A percentile compares a stretch with the other conserved stretches of the same genome.
Evolutionary conservation across 2,113 vertebrate genomes (phyloP).

Genomic region (Camelus dromedarius): DNA sequence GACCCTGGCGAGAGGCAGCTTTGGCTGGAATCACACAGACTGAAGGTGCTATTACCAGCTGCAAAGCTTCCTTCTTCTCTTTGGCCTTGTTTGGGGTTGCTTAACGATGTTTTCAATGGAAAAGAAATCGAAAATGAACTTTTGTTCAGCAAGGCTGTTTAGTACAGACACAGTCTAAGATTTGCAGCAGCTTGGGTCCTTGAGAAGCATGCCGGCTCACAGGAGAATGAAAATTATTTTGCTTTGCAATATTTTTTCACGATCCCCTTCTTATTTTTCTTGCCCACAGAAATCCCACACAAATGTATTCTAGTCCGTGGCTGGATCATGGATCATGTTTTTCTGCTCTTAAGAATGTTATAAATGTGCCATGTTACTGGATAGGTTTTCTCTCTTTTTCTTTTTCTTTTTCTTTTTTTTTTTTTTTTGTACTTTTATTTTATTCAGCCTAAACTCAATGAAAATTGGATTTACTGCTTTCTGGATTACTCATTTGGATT

Average conservation of each 20-base stretch:
- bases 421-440: background rate
- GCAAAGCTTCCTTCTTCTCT: background rate
- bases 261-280: background rate
- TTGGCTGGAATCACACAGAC: background rate
- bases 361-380: background rate
- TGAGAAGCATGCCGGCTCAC: background rate
- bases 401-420: background rate
- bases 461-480: slow-evolving; percentile 16
- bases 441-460: background rate
- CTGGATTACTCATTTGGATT: background rate
- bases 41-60: slow-evolving; percentile 18
- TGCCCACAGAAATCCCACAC: background rate
- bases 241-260: background rate
- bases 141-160: background rate
- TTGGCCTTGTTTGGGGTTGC: background rate
- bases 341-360: background rate
- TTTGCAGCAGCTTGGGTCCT: background rate
- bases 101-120: background rate
- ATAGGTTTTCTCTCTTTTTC: background rate
- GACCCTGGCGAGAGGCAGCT: background rate
- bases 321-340: background rate
- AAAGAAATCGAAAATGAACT: slow-evolving; percentile 11
- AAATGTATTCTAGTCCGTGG: background rate
- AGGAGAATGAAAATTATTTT: background rate
- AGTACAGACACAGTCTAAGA: background rate